These are phyloP conservation scores for Ascidia mentula DNA, from an alignment of 23 tunicate genomes.

Conservation along the genomic window DNA sequence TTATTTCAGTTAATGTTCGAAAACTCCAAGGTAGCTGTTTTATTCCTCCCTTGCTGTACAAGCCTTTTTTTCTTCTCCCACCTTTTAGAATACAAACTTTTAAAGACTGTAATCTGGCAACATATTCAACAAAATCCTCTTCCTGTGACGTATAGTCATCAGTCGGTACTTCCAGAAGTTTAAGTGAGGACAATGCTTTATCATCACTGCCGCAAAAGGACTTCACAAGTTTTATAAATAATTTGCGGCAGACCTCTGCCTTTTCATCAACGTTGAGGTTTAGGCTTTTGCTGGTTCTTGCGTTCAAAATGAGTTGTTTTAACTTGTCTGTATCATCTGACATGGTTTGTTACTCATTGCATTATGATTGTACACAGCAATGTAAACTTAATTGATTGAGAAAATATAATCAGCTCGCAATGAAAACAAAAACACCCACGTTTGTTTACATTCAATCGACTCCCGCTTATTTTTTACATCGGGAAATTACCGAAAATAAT, in stretches of 20 bases:
- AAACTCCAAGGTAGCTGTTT: neutral
- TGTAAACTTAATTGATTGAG: no score
- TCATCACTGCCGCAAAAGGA: neutral
- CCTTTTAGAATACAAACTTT: slow-evolving; percentile 2
- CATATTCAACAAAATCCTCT: neutral
- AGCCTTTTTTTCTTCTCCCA: neutral
- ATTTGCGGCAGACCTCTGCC: neutral
- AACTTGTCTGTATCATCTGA: neutral
- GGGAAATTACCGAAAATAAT: no score
- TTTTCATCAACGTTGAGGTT: neutral
- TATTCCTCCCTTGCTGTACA: neutral
- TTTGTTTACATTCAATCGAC: no score
- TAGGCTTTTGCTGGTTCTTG: neutral
- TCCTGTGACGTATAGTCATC: neutral
- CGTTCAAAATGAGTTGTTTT: neutral
- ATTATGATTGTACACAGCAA: no score
- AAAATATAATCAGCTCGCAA: no score
- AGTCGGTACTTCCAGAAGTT: neutral
- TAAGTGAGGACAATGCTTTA: neutral
- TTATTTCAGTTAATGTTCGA: neutral
- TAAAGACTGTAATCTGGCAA: neutral
- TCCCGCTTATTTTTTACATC: no score
- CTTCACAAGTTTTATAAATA: neutral
- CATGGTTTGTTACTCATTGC: no score
- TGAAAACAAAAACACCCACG: no score